These are phyloP conservation scores for Strigops habroptila DNA, from an alignment of 2,113 vertebrate species.

Conservation along the genomic window DNA sequence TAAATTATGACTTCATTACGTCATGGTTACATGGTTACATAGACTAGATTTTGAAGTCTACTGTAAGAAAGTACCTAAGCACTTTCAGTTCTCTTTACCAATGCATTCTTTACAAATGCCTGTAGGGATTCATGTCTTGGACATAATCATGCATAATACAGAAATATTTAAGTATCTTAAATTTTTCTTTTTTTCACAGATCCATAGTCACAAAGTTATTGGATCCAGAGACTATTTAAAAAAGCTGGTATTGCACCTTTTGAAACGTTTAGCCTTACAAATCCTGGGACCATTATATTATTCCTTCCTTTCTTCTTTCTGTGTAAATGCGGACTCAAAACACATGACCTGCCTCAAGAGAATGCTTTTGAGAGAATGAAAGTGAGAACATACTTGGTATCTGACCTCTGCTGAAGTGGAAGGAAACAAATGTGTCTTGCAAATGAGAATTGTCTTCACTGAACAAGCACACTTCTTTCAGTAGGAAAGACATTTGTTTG, in stretches of 20 bases:
- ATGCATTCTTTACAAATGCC: background rate
- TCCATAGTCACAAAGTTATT: constrained; percentile 77
- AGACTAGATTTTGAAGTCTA: background rate
- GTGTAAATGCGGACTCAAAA: constrained; percentile 77
- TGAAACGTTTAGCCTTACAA: constrained; percentile 72
- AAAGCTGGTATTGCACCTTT: constrained; percentile 86
- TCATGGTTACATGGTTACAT: background rate
- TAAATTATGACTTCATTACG: background rate
- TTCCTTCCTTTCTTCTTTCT: constrained; percentile 76
- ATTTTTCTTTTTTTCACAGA: constrained; percentile 76
- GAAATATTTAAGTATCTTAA: background rate
- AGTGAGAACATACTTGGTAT: constrained; percentile 49
- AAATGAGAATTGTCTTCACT: constrained; percentile 57
- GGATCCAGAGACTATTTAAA: constrained; percentile 72
- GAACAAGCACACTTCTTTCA: constrained; percentile 59
- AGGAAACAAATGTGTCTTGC: constrained; percentile 62
- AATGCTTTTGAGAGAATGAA: constrained; percentile 65
- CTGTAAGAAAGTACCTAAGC: background rate
- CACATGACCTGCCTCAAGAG: constrained; percentile 76
- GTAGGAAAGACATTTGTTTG: constrained; percentile 56
- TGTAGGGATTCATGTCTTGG: background rate
- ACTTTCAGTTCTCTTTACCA: background rate
- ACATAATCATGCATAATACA: background rate
- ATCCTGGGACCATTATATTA: constrained; percentile 76
- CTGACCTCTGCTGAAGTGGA: constrained; percentile 63